These are phyloP conservation scores for Chionis minor DNA, from an alignment of 2,113 vertebrate genomes.

Conservation along the genomic window DNA sequence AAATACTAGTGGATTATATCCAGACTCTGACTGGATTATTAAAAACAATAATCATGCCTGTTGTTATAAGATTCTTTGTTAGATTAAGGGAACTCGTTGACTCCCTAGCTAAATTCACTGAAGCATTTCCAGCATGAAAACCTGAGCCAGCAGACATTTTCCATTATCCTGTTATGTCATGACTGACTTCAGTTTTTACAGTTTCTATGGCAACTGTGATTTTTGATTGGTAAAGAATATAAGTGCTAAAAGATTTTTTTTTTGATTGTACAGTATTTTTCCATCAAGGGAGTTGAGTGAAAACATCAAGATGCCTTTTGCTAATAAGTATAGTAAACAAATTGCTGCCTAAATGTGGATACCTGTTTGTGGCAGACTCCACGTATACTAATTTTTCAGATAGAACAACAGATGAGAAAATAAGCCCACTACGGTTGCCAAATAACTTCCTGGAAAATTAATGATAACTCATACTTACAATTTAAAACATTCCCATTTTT, in stretches of 20 bases:
- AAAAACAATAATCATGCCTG: neutral
- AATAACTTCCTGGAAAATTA: neutral
- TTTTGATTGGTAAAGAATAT: slow-evolving; percentile 63
- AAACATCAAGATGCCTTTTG: slow-evolving; percentile 2
- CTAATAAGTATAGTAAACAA: slow-evolving; percentile 42
- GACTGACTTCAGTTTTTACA: slow-evolving; percentile 65
- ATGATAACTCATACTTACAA: neutral
- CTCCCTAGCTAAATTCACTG: slow-evolving; percentile 26
- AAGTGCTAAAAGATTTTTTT: slow-evolving; percentile 30
- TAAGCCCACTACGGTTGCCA: neutral
- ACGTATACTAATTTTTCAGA: neutral
- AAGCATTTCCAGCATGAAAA: slow-evolving; percentile 19
- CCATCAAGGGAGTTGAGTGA: slow-evolving; percentile 21
- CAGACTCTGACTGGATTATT: neutral
- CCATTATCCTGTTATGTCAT: slow-evolving; percentile 57
- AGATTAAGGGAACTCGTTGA: neutral
- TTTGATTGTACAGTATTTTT: slow-evolving; percentile 31
- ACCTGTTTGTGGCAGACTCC: slow-evolving; percentile 2
- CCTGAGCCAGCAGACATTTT: slow-evolving; percentile 50
- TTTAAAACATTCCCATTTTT: neutral
- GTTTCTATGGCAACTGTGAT: slow-evolving; percentile 74
- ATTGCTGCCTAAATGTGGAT: slow-evolving; percentile 40
- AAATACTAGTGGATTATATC: neutral
- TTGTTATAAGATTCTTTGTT: neutral
- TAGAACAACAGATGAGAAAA: neutral